Percentiles rank a stretch among this genome's conserved stretches.
Evolutionary conservation across 2,797 vertebrate genomes (phyloP).

Genomic region (Ctenopoma kingsleyae): DNA sequence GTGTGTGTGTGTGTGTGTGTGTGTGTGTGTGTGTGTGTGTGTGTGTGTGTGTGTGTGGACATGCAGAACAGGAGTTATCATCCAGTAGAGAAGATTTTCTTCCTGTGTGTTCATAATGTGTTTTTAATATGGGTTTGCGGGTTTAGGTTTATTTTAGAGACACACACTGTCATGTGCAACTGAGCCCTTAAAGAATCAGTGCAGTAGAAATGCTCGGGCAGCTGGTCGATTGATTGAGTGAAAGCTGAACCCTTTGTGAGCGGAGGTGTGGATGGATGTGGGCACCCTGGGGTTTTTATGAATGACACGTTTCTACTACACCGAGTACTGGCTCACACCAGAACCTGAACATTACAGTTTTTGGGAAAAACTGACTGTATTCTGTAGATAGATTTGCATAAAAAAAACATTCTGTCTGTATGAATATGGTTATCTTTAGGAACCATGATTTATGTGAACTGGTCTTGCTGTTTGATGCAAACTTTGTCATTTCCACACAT

Average conservation of each 20-base stretch:
- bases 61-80: constrained; percentile 41
- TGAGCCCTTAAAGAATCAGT: constrained; percentile 9
- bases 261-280: constrained; percentile 35
- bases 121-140: constrained; percentile 8
- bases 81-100: constrained; percentile 35
- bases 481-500: constrained; percentile 38
- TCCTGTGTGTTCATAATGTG: constrained; percentile 1
- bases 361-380: not conserved
- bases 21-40: too few relatives aligned
- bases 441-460: constrained; percentile 31
- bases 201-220: constrained; percentile 43
- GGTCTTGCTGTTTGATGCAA: constrained; percentile 38
- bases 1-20: too few relatives aligned
- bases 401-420: not conserved
- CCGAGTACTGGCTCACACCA: constrained; percentile 10
- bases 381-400: not conserved
- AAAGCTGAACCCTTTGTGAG: constrained; percentile 56
- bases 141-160: constrained; percentile 17
- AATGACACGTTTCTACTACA: constrained; percentile 48
- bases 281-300: constrained; percentile 46
- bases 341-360: not conserved
- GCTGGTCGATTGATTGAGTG: constrained; percentile 61
- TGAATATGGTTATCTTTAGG: constrained; percentile 11
- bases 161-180: constrained; percentile 3
- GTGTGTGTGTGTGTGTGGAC: constrained; percentile 10